Conservation (phyloP, 2,113 vertebrate genomes). For the Bubo bubo region DNA sequence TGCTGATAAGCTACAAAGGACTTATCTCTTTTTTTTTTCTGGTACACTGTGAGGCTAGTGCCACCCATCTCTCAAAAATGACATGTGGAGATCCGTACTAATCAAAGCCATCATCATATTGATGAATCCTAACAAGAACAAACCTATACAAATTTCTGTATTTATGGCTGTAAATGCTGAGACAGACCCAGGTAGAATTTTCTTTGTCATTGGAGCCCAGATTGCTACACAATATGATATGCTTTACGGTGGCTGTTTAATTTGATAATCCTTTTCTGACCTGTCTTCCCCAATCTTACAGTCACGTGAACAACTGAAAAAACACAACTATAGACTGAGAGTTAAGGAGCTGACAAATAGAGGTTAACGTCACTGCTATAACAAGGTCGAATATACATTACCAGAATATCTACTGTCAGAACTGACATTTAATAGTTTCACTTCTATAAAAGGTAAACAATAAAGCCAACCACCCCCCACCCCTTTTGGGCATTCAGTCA, state of each 20-base stretch:
- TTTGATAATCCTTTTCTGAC: neutral
- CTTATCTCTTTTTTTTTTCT: neutral
- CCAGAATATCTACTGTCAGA: neutral
- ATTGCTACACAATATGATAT: neutral
- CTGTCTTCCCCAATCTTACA: neutral
- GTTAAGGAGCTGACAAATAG: neutral
- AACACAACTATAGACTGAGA: neutral
- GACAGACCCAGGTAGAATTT: neutral
- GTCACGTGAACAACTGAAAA: fast-evolving
- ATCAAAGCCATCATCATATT: neutral
- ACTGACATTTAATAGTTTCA: neutral
- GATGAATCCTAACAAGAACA: neutral
- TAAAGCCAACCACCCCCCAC: neutral
- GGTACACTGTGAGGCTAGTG: neutral
- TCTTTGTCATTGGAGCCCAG: neutral
- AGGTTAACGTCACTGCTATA: neutral
- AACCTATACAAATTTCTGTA: neutral
- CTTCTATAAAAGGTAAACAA: neutral
- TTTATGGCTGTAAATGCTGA: neutral
- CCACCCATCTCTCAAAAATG: neutral
- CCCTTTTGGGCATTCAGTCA: neutral
- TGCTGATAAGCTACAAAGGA: neutral
- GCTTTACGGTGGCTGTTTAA: neutral
- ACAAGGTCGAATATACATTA: neutral
- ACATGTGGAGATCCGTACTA: neutral